Base-by-base conservation (phyloP, 92 coral and sea anemone genomes). In the Porites rus region DNA sequence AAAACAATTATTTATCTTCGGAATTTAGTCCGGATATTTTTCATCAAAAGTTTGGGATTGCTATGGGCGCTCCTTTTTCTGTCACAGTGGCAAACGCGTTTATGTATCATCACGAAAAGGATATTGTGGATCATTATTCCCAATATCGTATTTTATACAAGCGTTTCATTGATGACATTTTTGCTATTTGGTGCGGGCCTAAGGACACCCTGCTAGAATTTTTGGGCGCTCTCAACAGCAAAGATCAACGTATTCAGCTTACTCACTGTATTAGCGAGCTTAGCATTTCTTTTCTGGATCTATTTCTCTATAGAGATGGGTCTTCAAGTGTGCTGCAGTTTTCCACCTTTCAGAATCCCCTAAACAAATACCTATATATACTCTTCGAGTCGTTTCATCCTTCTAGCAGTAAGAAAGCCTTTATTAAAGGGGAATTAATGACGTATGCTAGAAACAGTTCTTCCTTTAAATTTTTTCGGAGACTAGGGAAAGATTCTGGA, bases 61-160 rank as follows among this genome's bases (percentile, higher is more conserved):
- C 87, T 56, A 81, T 88, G 91, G 87, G 87, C 28, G 79, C 86
- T 58, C 86, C 86, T n/a, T 88, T 88, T 46, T 87, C 91, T 50
- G 86, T 79, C 75, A 88, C 91, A 18, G 91, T 64, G 18, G 91
- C 87, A 71, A 81, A 88, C 65, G 79, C 91, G 5, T 88, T 87
- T 87, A 87, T 87, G 90, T 80, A 69, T 80, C 71, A 72, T 51
- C 90, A 78, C 71, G 86, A 87, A 62, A 70, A 65, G 46, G 87
- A 88, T 10, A 80, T 88, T 20, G 71, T 88, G 24, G 62, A 16
- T 10, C 74, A 72, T 59, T 88, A 78, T 63, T 72, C 82, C 52
- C 31, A 28, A 28, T 28, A 28, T 28, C 31, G 3, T 28, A 28
- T 28, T 2, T 28, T 28, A 28, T 28, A 21, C 38, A 70, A 21